phyloP scores from a whole-genome alignment of 2,888 invertebrate species.

The Trachelus tabidus region DNA sequence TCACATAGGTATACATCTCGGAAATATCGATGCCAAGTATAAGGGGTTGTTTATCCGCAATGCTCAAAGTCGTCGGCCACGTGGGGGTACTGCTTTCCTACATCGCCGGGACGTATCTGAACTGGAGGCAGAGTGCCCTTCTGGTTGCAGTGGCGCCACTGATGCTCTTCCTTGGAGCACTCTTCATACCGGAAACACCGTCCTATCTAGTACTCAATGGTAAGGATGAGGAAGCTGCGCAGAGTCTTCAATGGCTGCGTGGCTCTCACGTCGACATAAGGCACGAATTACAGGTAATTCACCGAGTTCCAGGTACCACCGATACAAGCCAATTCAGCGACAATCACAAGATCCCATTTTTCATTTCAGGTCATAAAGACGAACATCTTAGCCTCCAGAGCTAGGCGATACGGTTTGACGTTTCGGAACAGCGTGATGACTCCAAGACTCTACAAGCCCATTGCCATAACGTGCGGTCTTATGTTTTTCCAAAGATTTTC shows the following conservation, averaged over 20 bases:
- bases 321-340: slow-evolving; percentile 17
- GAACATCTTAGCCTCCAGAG: slow-evolving; percentile 60
- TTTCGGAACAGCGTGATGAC: slow-evolving; percentile 60
- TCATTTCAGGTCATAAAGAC: slow-evolving; percentile 59
- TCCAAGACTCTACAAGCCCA: slow-evolving; percentile 74
- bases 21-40: slow-evolving; percentile 90
- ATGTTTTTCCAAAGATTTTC: slow-evolving; percentile 92
- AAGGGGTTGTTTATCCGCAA: slow-evolving; percentile 86
- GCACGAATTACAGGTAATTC: slow-evolving; percentile 71
- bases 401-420: slow-evolving; percentile 60
- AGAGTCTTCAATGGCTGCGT: slow-evolving; percentile 83
- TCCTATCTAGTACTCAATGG: slow-evolving; percentile 84
- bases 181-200: slow-evolving; percentile 90
- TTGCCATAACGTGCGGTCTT: slow-evolving; percentile 84
- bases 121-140: slow-evolving; percentile 87
- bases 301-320: not conserved
- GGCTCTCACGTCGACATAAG: slow-evolving; percentile 83
- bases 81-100: slow-evolving; percentile 87
- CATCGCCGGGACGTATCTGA: slow-evolving; percentile 83
- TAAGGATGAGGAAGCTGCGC: slow-evolving; percentile 77
- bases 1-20: slow-evolving; percentile 83
- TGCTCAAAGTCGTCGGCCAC: slow-evolving; percentile 87
- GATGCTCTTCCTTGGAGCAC: slow-evolving; percentile 79
- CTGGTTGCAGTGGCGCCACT: slow-evolving; percentile 83
- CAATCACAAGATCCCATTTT: slow-evolving; percentile 24